Base-by-base conservation (phyloP, 2,888 invertebrate species). In the Dastarcus helophoroides region DNA sequence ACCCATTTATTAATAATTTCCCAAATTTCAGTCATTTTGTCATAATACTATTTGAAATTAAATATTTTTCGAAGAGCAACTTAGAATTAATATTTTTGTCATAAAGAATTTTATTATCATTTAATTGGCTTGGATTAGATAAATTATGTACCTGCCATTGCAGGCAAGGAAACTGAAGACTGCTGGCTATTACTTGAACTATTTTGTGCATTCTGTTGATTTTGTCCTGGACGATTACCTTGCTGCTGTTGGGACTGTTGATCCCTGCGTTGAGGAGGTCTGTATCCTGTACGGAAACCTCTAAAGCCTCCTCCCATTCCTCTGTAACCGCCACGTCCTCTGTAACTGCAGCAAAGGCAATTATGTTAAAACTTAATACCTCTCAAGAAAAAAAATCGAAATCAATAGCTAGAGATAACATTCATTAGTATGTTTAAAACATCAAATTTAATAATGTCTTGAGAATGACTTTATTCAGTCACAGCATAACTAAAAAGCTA, bases 141-240 rank as follows among this genome's bases (percentile, higher is more conserved):
- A n/a, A 26, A 26, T 19, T 29, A 34, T 19, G 17, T 32, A 38
- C 40, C 40, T 31, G 34, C 30, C 14, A 30, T 21, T n/a, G 30
- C 33, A 31, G 36, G 35, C 35, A 36, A 29, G 10, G 40, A 13
- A 13, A 31, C 26, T 25, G 29, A n/a, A 22, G 35, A 21, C 19
- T 32, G 33, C 24, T 8, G 7, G 7, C 6, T 14, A 14, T 26
- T 14, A 10, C 7, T 13, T 26, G 29, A 9, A 12, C 8, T 29
- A 14, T 11, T 33, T 26, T 23, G 22, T 31, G 22, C 15, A 33
- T 7, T 31, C 33, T 31, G 39, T 31, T 42, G 37, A 24, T 40
- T 79, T 78, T 47, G 73, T 67, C 39, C 80, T 71, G 60, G 74
- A 76, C 58, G n/a, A n/a, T n/a, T 80, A 39, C 39, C 39, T 39